Evolutionary conservation across 2,888 invertebrate genomes (phyloP), one percentile per base, ranked within the genome.

Genomic region (Antheraea assamensis): DNA sequence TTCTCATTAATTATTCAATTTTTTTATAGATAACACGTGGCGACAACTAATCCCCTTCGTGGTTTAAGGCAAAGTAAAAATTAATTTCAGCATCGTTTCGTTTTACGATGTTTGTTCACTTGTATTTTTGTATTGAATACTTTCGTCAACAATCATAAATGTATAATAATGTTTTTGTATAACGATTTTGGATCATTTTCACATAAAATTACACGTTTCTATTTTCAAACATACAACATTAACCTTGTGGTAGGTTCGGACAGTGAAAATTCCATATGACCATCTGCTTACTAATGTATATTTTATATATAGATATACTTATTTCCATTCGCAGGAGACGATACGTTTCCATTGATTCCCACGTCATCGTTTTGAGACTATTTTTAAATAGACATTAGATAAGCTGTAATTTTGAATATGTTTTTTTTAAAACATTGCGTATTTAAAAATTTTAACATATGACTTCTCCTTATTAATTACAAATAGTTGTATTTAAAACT

Each of bases 31-130:
- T 83, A 85, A 79, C 92, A 93, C 87, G 83, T 92, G 92, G 82
- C 79, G 78, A 74, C 78, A 81, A 80, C 79, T 83, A 80, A 84
- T 80, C 83, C 83, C 77, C 78, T 80, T 77, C 75, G 78, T 77
- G 72, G 75, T 75, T 71, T 76, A 74, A 76, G 71, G 76, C 77
- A 76, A 79, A 84, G 81, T 82, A 81, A 80, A 78, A 82, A 78
- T 76, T 80, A 76, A 81, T 79, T 83, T 80, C 83, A 70, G 79
- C 78, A 81, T 81, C 78, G 83, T 85, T 80, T 77, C 21, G 74
- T 80, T 89, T 89, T 84, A 91, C 82, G 85, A 85, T 91, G 92
- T 91, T 92, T 92, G 84, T 88, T 85, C 91, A 92, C 83, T 81
- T 87, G 85, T 78, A 79, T 30, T 76, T 81, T 78, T 79, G 81